Base-by-base conservation (phyloP, 2,113 vertebrate genomes). In the Seriola dumerili region DNA sequence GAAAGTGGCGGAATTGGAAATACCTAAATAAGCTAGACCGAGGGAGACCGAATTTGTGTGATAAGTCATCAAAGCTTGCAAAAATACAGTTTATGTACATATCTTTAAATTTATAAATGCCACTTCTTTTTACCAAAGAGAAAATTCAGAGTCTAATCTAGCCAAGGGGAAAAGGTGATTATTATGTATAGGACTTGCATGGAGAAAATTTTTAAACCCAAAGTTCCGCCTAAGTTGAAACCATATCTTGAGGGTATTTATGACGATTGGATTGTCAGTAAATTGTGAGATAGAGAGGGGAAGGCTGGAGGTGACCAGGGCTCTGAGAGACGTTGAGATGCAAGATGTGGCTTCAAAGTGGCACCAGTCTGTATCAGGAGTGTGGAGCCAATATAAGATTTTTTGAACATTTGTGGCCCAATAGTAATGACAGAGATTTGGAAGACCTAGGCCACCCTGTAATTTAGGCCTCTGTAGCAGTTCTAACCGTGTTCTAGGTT, bases 311-410 rank as follows among this genome's bases (percentile, higher is more conserved):
- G 76, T 69, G 9, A 61, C 40, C 7, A 61, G n/a, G 64, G 21
- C 54, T 25, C 5, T 52, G 36, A 68, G 32, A 5, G 71, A 77
- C 12, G 6, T 34, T 1, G 63, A 77, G 8, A 46, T 77, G 42
- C 63, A 71, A 54, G 76, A 63, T n/a, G n/a, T 10, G 8, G 10
- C 34, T 69, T 81, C 71, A 61, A 25, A 38, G 6, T 19, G 55
- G 8, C 8, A 44, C 42, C 8, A 44, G 42, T 12, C 19, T 23
- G 8, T 9, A 4, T 82, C 58, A 55, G 65, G 57, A n/a, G 46
- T 16, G 0, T 76, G 65, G 25, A 81, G 10, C 64, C 79, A 70
- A 6, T 63, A 4, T 0, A 65, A 1, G 5, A 4, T n/a, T 55
- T 63, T 63, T 40, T 70, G 65, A 55, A 46, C n/a, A 62, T 83